Percentiles rank a stretch among this genome's conserved stretches.
These are phyloP conservation scores for Dorcus hopei DNA, from an alignment of 2,888 invertebrate genomes.

Conservation along the genomic window DNA sequence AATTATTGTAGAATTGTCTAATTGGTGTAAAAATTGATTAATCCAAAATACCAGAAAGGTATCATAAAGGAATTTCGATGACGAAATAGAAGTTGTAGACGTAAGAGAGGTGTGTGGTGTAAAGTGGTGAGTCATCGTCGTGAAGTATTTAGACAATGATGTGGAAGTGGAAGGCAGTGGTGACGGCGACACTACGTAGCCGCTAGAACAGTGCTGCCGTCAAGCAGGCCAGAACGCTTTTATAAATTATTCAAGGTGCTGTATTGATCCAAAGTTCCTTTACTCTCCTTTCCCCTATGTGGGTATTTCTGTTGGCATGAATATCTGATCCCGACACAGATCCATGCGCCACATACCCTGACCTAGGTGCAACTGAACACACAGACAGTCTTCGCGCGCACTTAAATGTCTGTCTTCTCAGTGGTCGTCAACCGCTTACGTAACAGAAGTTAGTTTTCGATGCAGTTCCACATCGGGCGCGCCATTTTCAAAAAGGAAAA, in stretches of 20 bases:
- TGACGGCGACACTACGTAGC: constrained; percentile 36
- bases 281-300: constrained; percentile 39
- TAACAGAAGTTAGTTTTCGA: not conserved
- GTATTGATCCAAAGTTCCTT: constrained; percentile 48
- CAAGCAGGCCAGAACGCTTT: constrained; percentile 45
- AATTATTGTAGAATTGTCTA: too few species aligned
- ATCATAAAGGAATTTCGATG: too few species aligned
- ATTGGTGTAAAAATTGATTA: too few species aligned
- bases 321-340: constrained; percentile 30
- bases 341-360: constrained; percentile 28
- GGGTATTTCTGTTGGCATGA: constrained; percentile 32
- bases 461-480: too few species aligned
- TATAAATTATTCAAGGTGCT: constrained; percentile 49
- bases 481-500: too few species aligned
- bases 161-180: constrained; percentile 26
- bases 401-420: constrained; percentile 23
- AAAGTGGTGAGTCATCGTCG: constrained; percentile 32
- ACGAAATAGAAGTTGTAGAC: constrained; percentile 15
- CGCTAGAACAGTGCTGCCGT: constrained; percentile 32
- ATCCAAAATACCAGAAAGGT: too few species aligned
- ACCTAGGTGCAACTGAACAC: constrained; percentile 25
- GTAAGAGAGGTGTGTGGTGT: constrained; percentile 18
- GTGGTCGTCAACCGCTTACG: constrained; percentile 13
- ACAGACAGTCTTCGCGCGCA: constrained; percentile 19
- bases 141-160: constrained; percentile 38